Base-by-base conservation (phyloP, 2,797 vertebrate genomes). In the Sebastes diaconus region DNA sequence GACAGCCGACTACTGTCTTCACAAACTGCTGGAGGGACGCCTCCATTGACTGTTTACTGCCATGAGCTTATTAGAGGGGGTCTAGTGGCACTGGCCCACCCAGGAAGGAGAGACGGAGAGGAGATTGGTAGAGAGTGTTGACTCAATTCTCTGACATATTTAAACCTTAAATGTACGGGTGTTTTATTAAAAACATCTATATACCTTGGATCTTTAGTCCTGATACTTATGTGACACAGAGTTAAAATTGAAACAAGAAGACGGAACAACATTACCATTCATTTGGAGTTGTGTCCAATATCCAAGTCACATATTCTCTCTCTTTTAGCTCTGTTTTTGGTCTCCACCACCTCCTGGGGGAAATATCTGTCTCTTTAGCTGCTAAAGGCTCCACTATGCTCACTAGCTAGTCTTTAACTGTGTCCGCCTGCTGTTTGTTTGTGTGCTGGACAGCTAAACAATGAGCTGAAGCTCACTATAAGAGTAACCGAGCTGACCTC, bases 41-140 rank as follows among this genome's bases (percentile, higher is more conserved):
- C 20, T 80, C 81, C 77, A 77, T 75, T 92, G 73, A 87, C 34
- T 14, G 68, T 89, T 88, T 89, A 87, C 84, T 78, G 70, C 74
- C 50, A 54, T 4, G n/a, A 71, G 71, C 81, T 81, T 71, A 77
- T 78, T 77, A 72, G 77, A 76, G 64, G 20, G 61, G 63, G 60
- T 29, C 55, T 39, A 11, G 32, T 71, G 52, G 30, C 25, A 42
- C 29, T 4, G 58, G 88, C 75, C 88, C 90, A 90, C 89, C 90
- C 88, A 90, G 60, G 84, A 88, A 73, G 68, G 80, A 80, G 75
- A 73, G 20, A 63, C 29, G 4, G 25, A 68, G 30, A 52, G 52
- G 69, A 67, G 58, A 46, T 3, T 29, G 52, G 22, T 10, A 8
- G 57, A 39, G 46, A 46, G 8, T 3, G 20, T n/a, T 12, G n/a